Conservation (phyloP, 1,140 invertebrate species). For the Nautilus pompilius region DNA sequence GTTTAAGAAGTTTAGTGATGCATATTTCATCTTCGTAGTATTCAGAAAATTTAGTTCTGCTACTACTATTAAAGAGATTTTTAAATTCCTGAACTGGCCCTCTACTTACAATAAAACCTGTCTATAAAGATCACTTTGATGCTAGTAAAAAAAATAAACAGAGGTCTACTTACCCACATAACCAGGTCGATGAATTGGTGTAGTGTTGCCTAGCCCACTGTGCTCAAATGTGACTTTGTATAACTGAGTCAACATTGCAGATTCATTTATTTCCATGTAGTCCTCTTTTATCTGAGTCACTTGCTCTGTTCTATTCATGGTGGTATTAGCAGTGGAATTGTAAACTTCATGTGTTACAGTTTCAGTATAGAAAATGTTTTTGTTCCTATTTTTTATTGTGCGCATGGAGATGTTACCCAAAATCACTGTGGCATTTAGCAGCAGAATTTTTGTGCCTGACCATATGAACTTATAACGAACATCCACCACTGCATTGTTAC, state of each 20-base stretch:
- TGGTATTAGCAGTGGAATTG: background rate
- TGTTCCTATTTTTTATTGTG: background rate
- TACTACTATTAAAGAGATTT: too few species aligned
- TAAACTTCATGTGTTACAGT: background rate
- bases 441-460: conserved; percentile 12
- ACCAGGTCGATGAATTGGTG: background rate
- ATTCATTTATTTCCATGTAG: background rate
- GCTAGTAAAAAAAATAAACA: background rate
- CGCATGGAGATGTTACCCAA: conserved; percentile 12
- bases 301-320: too few species aligned
- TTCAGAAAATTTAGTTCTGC: too few species aligned
- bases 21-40: too few species aligned
- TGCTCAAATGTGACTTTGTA: background rate
- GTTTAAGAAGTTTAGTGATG: too few species aligned
- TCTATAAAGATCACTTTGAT: background rate
- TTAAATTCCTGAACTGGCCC: too few species aligned
- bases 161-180: background rate
- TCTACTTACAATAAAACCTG: background rate
- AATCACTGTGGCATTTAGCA: conserved; percentile 19
- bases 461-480: conserved; percentile 28
- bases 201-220: background rate
- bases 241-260: background rate
- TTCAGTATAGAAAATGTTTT: background rate
- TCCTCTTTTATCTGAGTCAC: background rate
- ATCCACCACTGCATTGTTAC: conserved; percentile 24